These are phyloP conservation scores for Dendrolimus houi DNA, from an alignment of 2,888 invertebrate genomes.

Conservation along the genomic window DNA sequence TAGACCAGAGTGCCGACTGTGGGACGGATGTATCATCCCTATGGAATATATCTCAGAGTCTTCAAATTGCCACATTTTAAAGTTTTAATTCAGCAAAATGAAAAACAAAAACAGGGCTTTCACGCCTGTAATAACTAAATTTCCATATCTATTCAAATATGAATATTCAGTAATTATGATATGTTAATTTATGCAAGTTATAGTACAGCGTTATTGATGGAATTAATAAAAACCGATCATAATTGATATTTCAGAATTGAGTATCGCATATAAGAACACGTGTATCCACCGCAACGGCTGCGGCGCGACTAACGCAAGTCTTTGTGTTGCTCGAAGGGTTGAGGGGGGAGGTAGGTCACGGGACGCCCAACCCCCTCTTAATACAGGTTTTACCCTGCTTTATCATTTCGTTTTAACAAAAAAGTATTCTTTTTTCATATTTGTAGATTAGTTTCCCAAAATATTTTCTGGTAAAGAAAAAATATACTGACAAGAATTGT, in stretches of 20 bases:
- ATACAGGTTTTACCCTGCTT: background rate
- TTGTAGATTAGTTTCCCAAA: no score
- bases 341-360: slow-evolving; percentile 15
- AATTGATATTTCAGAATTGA: slow-evolving; percentile 5
- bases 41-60: slow-evolving; percentile 89
- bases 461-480: no score
- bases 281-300: slow-evolving; percentile 51
- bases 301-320: slow-evolving; percentile 52
- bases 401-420: background rate
- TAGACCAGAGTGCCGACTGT: slow-evolving; percentile 83
- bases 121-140: background rate
- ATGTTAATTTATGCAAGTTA: background rate
- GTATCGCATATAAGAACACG: slow-evolving; percentile 25
- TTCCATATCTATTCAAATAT: background rate
- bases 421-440: background rate
- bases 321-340: slow-evolving; percentile 27
- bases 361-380: slow-evolving; percentile 3
- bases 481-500: no score
- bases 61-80: slow-evolving; percentile 80
- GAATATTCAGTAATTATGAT: background rate
- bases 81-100: background rate
- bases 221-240: background rate
- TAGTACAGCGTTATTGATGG: background rate
- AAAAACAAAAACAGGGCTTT: background rate
- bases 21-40: slow-evolving; percentile 85